Base-by-base conservation (phyloP, 2,113 vertebrate species). In the Coptodon bakossiorum region DNA sequence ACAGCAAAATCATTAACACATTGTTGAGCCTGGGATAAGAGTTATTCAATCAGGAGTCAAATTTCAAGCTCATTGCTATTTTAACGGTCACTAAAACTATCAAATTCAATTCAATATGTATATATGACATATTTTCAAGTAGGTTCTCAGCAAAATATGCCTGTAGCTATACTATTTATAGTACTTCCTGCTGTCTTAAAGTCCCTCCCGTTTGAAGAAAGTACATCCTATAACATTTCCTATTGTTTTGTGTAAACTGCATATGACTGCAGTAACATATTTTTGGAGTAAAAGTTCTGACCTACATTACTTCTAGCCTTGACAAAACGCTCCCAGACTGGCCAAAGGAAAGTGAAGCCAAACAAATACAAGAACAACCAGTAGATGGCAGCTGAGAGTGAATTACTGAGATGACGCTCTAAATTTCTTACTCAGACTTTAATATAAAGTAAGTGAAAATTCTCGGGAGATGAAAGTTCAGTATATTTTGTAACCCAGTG, bases 371-470 rank as follows among this genome's bases (percentile, higher is more conserved):
- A 66, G 22, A 66, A 3, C 4, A 16, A 84, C 93, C 94, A 94
- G 86, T 89, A 94, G 93, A 85, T 90, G 94, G 94, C 94, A 93
- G 89, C 86, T 91, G 3, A 80, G 94, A 90, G 92, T 50, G 83
- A 86, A 19, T 89, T 84, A 40, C 36, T 38, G n/a, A 81, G 24
- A 79, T 19, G 9, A 56, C 22, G 22, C 19, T 24, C 9, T 48
- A 7, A 17, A 36, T 4, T 36, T 43, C 31, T n/a, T 38, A 7
- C 7, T 73, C 29, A 43, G 19, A 34, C 11, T 24, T 78, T 38
- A 50, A 82, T 24, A 17, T 40, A 22, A 10, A 6, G 4, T 57
- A 27, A 80, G n/a, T 68, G 8, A 50, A 38, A 36, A 27, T 31
- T 57, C 11, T 54, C 9, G 76, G 17, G 16, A 34, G 27, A 52